Evolutionary conservation across 2,797 vertebrate species (phyloP).

Genomic region (Mastacembelus armatus): DNA sequence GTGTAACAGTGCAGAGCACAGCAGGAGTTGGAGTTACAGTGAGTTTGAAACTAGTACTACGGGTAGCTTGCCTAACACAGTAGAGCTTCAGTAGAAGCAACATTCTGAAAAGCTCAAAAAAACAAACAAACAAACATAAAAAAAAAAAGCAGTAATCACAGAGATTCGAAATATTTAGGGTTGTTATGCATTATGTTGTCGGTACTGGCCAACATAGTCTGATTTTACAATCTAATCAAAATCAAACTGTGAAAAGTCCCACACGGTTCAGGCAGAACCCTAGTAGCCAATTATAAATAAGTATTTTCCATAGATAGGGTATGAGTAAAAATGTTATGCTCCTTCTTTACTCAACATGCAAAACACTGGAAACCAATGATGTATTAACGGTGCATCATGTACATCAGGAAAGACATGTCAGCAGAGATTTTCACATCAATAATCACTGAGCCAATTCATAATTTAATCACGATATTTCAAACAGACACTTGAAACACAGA

Average conservation of each 20-base stretch:
- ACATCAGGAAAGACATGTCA: neutral
- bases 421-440: neutral
- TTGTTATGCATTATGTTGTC: neutral
- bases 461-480: neutral
- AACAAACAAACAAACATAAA: too few species aligned
- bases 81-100: neutral
- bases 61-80: neutral
- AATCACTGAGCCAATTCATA: neutral
- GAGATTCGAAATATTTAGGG: neutral
- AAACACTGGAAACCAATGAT: too few species aligned
- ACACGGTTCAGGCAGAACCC: neutral
- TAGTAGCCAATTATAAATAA: neutral
- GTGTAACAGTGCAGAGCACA: slow-evolving; percentile 28
- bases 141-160: neutral
- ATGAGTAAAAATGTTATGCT: too few species aligned
- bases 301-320: neutral
- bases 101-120: neutral
- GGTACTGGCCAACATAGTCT: neutral
- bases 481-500: neutral
- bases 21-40: slow-evolving; percentile 17
- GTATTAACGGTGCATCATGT: too few species aligned
- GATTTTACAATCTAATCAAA: too few species aligned
- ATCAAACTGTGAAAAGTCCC: too few species aligned
- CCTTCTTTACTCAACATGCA: too few species aligned
- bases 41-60: slow-evolving; percentile 11